Evolutionary conservation across 2,797 vertebrate genomes (phyloP), one percentile per base, ranked within the genome.

Genomic region (Phalanger gymnotis): DNA sequence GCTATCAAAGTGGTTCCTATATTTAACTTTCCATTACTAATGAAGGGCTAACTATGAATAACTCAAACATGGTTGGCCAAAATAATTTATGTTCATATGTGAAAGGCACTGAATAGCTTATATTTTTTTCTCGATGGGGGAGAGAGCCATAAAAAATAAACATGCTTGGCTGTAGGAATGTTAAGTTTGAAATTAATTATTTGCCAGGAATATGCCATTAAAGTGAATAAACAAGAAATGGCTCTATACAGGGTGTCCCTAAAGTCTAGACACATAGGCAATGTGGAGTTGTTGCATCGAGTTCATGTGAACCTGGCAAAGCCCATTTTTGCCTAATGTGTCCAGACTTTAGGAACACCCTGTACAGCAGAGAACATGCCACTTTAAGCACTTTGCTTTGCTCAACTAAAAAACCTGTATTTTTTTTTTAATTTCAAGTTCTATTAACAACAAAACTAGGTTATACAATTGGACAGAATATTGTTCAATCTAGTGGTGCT

Each of bases 11-110:
- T 47, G 22, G 73, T 81, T 81, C 73, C 40, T 91, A 92, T 11
- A 34, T 53, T 55, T 87, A 73, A 27, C 52, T 92, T 81, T 94
- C 94, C 53, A 95, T 73, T 93, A 93, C 30, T 47, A 94, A 31
- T 30, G 19, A 90, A 95, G 55, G 89, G 34, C 52, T 31, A 92
- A 93, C 16, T 31, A 40, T 66, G 16, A 91, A 55, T 91, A 91
- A 91, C 54, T 61, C 66, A 94, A 93, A 61, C 53, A 91, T 40
- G 54, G 52, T 28, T 27, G 47, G 27, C 91, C 51, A 55, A 92
- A 90, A 90, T 92, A 52, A 90, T 47, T 34, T 92, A 95, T 27
- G 2, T 73, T 90, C 55, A 53, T 55, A 25, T 51, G 34, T 51
- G 19, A 87, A 87, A 27, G 25, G 22, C 22, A 47, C 40, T 87